These are phyloP conservation scores for Haliclona indistincta DNA, from an alignment of 37 sponge, comb jelly and placozoan genomes.

Conservation along the genomic window DNA sequence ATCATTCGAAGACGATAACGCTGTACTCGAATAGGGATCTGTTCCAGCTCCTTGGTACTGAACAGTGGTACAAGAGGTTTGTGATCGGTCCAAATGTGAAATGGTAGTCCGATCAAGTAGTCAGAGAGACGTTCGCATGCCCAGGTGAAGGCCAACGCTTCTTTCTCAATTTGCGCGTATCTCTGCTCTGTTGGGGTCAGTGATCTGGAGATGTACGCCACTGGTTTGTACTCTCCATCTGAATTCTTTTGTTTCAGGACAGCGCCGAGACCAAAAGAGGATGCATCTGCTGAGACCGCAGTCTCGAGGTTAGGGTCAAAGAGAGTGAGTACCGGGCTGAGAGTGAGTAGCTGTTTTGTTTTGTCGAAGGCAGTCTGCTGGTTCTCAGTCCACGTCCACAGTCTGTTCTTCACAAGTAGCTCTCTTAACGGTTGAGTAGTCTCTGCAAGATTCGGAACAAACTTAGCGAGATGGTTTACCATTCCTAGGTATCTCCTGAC, in stretches of 20 bases:
- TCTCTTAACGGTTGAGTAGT: conserved; percentile 1
- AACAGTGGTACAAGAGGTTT: conserved; percentile 55
- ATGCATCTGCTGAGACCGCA: not conserved
- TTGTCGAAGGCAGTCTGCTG: conserved; percentile 22
- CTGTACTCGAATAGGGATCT: conserved; percentile 41
- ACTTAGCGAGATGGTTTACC: conserved; percentile 23
- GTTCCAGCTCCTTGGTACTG: conserved; percentile 37
- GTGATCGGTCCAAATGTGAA: conserved; percentile 50
- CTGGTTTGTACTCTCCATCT: conserved; percentile 16
- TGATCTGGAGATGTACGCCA: conserved; percentile 41
- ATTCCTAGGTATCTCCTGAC: conserved; percentile 27
- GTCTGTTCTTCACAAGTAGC: conserved; percentile 2
- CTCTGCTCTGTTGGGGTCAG: conserved; percentile 35
- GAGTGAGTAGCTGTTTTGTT: not conserved
- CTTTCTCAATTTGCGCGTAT: conserved; percentile 53
- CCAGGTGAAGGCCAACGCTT: conserved; percentile 37
- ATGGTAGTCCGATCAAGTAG: conserved; percentile 26
- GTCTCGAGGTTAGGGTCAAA: conserved; percentile 7
- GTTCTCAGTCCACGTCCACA: conserved; percentile 11
- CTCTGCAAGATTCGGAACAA: conserved; percentile 19
- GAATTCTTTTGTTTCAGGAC: conserved; percentile 6
- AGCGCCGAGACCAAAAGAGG: not conserved
- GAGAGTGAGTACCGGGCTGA: conserved; percentile 12
- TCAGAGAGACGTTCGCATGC: conserved; percentile 20
- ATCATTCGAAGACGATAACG: conserved; percentile 41